Conservation (phyloP, 2,888 invertebrate genomes). For the Therioaphis trifolii region DNA sequence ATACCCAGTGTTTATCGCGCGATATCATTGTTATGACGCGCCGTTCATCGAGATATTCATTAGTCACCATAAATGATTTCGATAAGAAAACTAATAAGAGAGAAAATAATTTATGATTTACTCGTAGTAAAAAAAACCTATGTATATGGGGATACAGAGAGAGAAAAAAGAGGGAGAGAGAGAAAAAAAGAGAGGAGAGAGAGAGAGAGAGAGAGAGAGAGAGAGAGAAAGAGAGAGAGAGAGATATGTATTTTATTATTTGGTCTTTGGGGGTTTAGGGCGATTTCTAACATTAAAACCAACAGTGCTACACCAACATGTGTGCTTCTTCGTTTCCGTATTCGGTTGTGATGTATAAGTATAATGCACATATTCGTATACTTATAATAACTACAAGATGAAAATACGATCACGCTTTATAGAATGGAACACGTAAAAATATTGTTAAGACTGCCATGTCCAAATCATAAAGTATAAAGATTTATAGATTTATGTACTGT, state of each 20-base stretch:
- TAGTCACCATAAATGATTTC: slow-evolving; percentile 9
- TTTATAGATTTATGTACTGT: background rate
- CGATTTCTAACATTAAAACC: slow-evolving; percentile 39
- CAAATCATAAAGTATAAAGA: slow-evolving; percentile 6
- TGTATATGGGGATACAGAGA: too few species aligned
- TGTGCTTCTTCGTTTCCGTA: slow-evolving; percentile 12
- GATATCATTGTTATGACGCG: background rate
- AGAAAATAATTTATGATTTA: background rate
- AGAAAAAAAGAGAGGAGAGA: too few species aligned
- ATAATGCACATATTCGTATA: background rate
- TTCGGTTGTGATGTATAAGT: background rate
- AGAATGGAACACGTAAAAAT: background rate
- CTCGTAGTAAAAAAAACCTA: background rate
- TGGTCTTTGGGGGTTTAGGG: background rate
- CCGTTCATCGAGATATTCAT: background rate
- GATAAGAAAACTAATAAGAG: background rate
- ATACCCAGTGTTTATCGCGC: background rate
- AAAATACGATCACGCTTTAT: background rate
- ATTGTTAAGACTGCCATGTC: background rate
- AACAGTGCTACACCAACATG: slow-evolving; percentile 4
- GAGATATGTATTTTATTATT: slow-evolving; percentile 2
- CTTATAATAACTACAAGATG: slow-evolving; percentile 13
- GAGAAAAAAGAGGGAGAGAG: too few species aligned
- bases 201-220: too few species aligned
- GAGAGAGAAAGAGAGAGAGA: too few species aligned